Evolutionary conservation across 2,113 vertebrate species (phyloP).

Genomic region (Erinaceus europaeus): DNA sequence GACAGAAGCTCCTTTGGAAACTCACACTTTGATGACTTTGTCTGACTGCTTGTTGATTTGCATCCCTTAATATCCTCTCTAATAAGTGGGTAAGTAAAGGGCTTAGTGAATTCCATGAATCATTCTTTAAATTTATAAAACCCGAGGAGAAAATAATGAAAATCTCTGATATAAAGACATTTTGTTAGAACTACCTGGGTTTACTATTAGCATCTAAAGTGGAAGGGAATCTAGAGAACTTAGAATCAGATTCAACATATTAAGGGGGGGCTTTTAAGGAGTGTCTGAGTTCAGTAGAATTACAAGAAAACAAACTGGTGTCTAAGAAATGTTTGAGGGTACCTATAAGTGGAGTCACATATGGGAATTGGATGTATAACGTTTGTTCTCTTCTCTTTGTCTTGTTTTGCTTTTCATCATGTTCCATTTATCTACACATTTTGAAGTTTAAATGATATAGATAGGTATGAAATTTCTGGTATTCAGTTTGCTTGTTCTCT

Average conservation of each 20-base stretch:
- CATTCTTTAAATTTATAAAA: background rate
- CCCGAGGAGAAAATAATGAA: background rate
- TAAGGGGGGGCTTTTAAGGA: background rate
- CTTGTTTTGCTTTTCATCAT: background rate
- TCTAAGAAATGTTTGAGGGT: background rate
- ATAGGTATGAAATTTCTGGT: background rate
- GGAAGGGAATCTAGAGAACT: background rate
- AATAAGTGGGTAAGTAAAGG: background rate
- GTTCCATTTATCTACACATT: background rate
- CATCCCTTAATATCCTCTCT: background rate
- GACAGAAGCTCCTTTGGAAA: background rate
- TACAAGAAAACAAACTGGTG: background rate
- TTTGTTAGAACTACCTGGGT: background rate
- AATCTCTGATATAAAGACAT: background rate
- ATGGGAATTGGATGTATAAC: background rate
- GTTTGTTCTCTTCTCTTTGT: background rate
- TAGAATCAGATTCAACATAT: too few species aligned
- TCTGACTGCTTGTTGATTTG: background rate
- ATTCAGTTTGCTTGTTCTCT: background rate
- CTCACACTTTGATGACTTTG: background rate
- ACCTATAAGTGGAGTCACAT: background rate
- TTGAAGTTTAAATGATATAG: background rate
- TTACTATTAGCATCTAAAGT: background rate
- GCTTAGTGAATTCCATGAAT: background rate
- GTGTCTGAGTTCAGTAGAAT: background rate